phyloP scores from a whole-genome alignment of 2,797 vertebrate genomes.

The Oreochromis grahami region DNA sequence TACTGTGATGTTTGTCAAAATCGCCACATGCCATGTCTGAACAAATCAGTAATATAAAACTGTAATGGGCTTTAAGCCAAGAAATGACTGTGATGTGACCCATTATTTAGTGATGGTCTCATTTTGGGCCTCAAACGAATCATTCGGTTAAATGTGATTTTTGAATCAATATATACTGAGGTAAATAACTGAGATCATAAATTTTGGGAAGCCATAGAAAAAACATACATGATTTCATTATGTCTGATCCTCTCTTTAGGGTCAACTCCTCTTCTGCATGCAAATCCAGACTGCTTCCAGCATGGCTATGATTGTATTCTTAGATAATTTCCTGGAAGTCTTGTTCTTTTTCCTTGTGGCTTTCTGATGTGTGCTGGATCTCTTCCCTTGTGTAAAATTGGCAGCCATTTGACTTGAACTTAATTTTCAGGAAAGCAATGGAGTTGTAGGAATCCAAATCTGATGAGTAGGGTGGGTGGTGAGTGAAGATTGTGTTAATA shows the following conservation, averaged over 20 bases:
- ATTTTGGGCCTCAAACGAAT: background rate
- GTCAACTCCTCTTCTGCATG: background rate
- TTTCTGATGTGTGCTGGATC: background rate
- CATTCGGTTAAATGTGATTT: background rate
- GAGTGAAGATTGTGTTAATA: background rate
- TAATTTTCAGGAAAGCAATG: background rate
- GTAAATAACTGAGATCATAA: background rate
- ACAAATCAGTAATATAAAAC: background rate
- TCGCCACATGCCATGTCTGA: background rate
- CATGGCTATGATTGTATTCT: background rate
- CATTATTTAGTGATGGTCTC: background rate
- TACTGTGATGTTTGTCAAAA: background rate
- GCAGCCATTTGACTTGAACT: background rate
- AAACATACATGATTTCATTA: background rate
- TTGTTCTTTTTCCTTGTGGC: background rate
- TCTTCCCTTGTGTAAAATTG: accelerated
- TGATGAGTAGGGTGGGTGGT: background rate
- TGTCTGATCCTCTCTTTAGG: background rate
- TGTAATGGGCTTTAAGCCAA: background rate
- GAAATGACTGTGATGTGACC: background rate
- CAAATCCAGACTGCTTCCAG: background rate
- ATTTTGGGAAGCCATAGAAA: background rate
- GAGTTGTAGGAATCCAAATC: background rate
- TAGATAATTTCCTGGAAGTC: accelerated
- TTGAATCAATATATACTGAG: background rate